A percentile compares a stretch with the other conserved stretches of the same genome.
Conservation (phyloP, 2,888 invertebrate species). For the Zaprionus obscuricornis region DNA sequence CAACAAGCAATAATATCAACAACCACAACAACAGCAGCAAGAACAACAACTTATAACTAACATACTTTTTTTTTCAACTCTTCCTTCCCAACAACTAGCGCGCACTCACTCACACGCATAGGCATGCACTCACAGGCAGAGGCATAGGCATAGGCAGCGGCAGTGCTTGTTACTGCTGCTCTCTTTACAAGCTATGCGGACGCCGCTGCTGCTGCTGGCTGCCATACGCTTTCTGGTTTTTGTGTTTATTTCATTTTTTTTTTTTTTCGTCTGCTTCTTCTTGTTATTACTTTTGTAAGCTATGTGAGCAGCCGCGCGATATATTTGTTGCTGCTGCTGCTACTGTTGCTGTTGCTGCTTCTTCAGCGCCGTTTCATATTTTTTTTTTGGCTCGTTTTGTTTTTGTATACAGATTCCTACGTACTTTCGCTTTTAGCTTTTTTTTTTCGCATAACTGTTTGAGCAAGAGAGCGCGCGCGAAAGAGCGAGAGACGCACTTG, state of each 20-base stretch:
- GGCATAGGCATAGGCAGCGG: no score
- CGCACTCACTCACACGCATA: background rate
- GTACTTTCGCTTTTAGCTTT: constrained; percentile 71
- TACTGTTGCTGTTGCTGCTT: constrained; percentile 29
- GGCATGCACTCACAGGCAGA: no score
- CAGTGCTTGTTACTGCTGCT: background rate
- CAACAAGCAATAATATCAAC: constrained; percentile 52
- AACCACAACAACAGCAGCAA: constrained; percentile 57
- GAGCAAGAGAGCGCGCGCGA: no score
- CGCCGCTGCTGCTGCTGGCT: constrained; percentile 14
- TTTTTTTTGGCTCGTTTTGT: constrained; percentile 27
- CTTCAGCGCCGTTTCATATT: constrained; percentile 31
- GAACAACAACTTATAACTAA: no score
- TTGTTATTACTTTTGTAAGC: no score
- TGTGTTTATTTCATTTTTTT: constrained; percentile 52
- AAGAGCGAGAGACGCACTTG: no score
- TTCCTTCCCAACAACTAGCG: background rate
- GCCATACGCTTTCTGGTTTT: constrained; percentile 73
- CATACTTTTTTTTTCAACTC: constrained; percentile 39
- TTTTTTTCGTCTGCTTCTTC: background rate
- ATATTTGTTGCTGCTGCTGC: constrained; percentile 24
- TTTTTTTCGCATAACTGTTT: constrained; percentile 24
- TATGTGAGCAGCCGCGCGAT: constrained; percentile 53
- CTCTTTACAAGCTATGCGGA: no score
- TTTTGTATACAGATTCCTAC: constrained; percentile 61